Evolutionary conservation across 2,113 vertebrate genomes (phyloP).

Genomic region (Progne subis): DNA sequence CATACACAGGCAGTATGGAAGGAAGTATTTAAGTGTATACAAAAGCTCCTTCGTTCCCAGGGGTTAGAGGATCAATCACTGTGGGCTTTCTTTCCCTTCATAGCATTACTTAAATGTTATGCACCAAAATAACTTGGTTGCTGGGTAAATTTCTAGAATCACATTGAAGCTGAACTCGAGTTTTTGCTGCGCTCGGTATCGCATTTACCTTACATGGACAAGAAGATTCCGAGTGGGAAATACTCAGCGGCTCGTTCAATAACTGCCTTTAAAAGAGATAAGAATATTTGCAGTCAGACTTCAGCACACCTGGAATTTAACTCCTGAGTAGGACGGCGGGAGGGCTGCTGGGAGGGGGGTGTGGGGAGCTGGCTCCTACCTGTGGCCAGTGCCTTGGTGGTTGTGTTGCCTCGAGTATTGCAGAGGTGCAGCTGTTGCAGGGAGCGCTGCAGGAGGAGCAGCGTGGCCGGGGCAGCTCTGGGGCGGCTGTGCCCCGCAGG

Average conservation of each 20-base stretch:
- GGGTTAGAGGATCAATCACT: background rate
- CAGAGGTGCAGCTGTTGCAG: rapidly evolving
- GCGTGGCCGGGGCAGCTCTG: rapidly evolving
- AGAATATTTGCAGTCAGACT: background rate
- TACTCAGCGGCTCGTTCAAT: background rate
- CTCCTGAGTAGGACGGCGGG: rapidly evolving
- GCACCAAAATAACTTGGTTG: slow-evolving; percentile 60
- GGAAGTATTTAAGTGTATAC: background rate
- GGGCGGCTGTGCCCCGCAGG: background rate
- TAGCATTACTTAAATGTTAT: slow-evolving; percentile 18
- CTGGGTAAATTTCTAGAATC: slow-evolving; percentile 36
- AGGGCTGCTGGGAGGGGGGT: rapidly evolving
- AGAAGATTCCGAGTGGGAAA: background rate
- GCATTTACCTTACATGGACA: slow-evolving; percentile 41
- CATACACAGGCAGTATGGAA: background rate
- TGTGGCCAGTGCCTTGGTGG: rapidly evolving
- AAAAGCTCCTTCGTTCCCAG: background rate
- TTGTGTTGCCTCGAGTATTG: rapidly evolving
- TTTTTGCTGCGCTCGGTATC: background rate
- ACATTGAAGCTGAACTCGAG: background rate
- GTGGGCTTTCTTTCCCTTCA: background rate
- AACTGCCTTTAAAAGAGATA: background rate
- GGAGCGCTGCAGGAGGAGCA: background rate
- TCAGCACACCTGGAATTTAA: background rate
- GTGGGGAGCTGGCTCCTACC: background rate